phyloP scores from a whole-genome alignment of 2,797 vertebrate species.

The Sebastes trivittatus region DNA sequence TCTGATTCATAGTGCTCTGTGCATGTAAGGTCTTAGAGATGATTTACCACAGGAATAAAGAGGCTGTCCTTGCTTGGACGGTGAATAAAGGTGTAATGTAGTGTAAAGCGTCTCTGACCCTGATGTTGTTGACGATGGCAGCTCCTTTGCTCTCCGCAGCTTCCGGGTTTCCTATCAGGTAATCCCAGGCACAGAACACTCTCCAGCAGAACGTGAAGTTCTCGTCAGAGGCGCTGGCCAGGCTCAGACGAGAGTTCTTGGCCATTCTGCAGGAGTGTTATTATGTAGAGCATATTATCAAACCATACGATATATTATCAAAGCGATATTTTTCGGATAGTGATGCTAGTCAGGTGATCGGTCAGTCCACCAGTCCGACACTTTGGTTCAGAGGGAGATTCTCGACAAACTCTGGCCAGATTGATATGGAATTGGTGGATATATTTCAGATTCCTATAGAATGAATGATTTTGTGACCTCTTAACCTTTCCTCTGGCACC shows the following conservation, averaged over 20 bases:
- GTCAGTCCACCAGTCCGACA: not conserved
- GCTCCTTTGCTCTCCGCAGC: constrained; percentile 98
- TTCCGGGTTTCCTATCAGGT: constrained; percentile 95
- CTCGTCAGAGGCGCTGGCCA: constrained; percentile 94
- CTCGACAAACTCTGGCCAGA: not conserved
- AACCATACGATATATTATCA: not conserved
- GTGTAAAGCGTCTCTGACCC: constrained; percentile 78
- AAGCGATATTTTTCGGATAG: not conserved
- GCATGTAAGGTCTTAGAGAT: not conserved
- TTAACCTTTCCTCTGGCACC: not conserved
- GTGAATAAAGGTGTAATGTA: not conserved
- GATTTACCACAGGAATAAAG: not conserved
- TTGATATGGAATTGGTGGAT: not conserved
- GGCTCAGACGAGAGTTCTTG: constrained; percentile 93
- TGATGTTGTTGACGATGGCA: constrained; percentile 95
- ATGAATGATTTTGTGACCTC: not conserved
- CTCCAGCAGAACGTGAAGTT: constrained; percentile 98
- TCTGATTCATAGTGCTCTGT: not conserved
- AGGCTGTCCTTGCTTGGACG: not conserved
- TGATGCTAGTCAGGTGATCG: not conserved
- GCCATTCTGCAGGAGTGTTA: constrained; percentile 88
- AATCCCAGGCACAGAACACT: constrained; percentile 99
- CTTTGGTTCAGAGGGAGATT: not conserved
- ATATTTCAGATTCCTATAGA: not conserved
- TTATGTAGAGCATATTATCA: not conserved